These are phyloP conservation scores for Tholera decimalis DNA, from an alignment of 2,888 invertebrate genomes.

Conservation along the genomic window DNA sequence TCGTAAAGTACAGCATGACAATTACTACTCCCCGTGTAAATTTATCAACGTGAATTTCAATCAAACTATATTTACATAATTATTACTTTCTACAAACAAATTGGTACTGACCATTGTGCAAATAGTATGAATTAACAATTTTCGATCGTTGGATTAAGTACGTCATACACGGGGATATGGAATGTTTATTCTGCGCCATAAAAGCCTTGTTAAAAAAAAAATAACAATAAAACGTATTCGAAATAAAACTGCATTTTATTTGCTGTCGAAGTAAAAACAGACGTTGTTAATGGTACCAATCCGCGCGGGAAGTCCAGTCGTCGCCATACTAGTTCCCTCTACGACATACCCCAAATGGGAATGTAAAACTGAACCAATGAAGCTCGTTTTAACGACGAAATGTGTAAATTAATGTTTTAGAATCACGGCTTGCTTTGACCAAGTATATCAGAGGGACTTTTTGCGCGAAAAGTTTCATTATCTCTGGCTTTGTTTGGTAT, in stretches of 20 bases:
- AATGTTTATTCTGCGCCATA: slow-evolving; percentile 67
- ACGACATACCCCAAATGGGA: slow-evolving; percentile 67
- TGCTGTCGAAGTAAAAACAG: slow-evolving; percentile 75
- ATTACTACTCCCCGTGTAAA: neutral
- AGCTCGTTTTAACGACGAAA: slow-evolving; percentile 47
- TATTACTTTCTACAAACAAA: slow-evolving; percentile 10
- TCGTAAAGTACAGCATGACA: neutral
- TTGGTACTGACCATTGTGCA: slow-evolving; percentile 5
- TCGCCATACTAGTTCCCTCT: slow-evolving; percentile 31
- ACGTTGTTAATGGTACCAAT: slow-evolving; percentile 76
- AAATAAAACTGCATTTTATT: slow-evolving; percentile 80
- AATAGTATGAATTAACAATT: slow-evolving; percentile 53
- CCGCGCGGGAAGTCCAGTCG: slow-evolving; percentile 66
- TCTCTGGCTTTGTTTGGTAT: slow-evolving; percentile 42
- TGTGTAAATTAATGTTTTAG: slow-evolving; percentile 31
- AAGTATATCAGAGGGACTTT: slow-evolving; percentile 32
- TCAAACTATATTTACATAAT: slow-evolving; percentile 15
- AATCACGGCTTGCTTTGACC: slow-evolving; percentile 22
- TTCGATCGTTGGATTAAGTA: slow-evolving; percentile 61
- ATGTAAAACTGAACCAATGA: slow-evolving; percentile 68
- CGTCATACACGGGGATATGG: slow-evolving; percentile 56
- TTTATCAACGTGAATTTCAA: neutral
- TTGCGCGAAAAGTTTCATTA: slow-evolving; percentile 44
- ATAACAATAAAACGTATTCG: slow-evolving; percentile 77
- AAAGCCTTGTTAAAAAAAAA: slow-evolving; percentile 75